Conservation (phyloP, 2,797 vertebrate species). For the Hozukius guyotensis region DNA sequence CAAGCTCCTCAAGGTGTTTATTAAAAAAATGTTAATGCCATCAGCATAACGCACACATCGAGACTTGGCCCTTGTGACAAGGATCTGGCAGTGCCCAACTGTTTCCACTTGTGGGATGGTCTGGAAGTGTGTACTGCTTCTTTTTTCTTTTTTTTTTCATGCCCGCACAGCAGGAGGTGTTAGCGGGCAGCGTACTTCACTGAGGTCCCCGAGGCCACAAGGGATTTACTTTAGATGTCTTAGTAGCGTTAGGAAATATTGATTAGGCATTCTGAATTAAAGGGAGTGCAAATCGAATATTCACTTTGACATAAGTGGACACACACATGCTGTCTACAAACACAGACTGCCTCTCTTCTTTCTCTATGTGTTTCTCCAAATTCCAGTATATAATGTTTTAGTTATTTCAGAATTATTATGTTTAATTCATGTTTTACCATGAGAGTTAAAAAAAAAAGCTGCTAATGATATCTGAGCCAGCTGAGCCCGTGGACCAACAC, state of each 20-base stretch:
- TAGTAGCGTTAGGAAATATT: slow-evolving; percentile 57
- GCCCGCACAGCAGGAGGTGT: slow-evolving; percentile 57
- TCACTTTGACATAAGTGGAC: slow-evolving; percentile 54
- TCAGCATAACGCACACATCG: slow-evolving; percentile 59
- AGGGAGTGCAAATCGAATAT: slow-evolving; percentile 45
- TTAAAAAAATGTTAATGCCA: slow-evolving; percentile 78
- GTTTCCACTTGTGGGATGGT: slow-evolving; percentile 66
- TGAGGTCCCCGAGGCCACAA: slow-evolving; percentile 39
- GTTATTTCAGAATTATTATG: slow-evolving; percentile 29
- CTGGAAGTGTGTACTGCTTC: slow-evolving; percentile 44
- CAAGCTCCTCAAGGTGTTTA: slow-evolving; percentile 81
- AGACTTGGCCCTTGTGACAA: slow-evolving; percentile 66
- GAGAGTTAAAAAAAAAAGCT: not conserved
- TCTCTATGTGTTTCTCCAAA: not conserved
- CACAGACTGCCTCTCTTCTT: slow-evolving; percentile 12
- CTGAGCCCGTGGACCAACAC: slow-evolving; percentile 13
- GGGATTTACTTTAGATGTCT: slow-evolving; percentile 62
- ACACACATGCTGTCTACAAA: slow-evolving; percentile 36
- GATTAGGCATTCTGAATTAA: slow-evolving; percentile 63
- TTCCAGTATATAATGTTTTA: slow-evolving; percentile 52
- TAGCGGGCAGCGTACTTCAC: slow-evolving; percentile 56
- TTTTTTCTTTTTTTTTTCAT: slow-evolving; percentile 25
- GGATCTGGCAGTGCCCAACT: slow-evolving; percentile 67
- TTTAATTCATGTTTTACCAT: slow-evolving; percentile 52
- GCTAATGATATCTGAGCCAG: slow-evolving; percentile 33